phyloP scores from a whole-genome alignment of 2,113 vertebrate genomes.

The Hippoglossus stenolepis region DNA sequence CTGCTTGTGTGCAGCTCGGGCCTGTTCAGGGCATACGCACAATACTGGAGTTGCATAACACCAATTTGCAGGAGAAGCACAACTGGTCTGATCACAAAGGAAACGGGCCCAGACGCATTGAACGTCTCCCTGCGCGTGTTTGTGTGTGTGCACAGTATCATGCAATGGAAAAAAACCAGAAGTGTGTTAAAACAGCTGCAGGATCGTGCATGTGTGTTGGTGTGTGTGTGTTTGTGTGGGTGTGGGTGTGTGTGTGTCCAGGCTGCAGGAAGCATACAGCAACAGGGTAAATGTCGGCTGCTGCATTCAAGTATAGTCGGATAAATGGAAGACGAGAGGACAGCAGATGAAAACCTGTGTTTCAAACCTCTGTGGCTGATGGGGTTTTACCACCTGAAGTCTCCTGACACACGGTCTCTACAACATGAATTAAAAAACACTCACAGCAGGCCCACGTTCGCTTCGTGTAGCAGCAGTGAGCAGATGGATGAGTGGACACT shows the following conservation, averaged over 20 bases:
- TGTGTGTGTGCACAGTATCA: neutral
- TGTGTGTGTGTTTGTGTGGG: neutral
- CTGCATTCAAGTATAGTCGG: conserved; percentile 29
- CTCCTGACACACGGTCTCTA: neutral
- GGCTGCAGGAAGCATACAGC: conserved; percentile 38
- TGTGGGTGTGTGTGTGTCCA: neutral
- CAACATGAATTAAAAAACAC: neutral
- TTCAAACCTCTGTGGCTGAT: neutral
- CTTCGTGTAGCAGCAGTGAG: neutral
- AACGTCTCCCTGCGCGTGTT: neutral
- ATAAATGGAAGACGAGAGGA: neutral
- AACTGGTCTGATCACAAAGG: neutral
- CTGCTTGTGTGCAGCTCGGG: conserved; percentile 6
- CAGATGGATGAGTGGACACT: neutral
- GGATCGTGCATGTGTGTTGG: neutral
- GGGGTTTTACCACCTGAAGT: neutral
- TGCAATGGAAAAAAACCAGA: neutral
- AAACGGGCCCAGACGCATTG: conserved; percentile 23
- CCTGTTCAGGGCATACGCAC: neutral
- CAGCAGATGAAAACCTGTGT: neutral
- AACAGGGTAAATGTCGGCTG: conserved; percentile 34
- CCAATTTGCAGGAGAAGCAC: conserved; percentile 18
- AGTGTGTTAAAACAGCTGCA: neutral
- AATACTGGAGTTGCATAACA: conserved; percentile 51
- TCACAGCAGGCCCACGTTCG: neutral